phyloP scores from a whole-genome alignment of 2,888 invertebrate genomes.

The Achlya flavicornis region DNA sequence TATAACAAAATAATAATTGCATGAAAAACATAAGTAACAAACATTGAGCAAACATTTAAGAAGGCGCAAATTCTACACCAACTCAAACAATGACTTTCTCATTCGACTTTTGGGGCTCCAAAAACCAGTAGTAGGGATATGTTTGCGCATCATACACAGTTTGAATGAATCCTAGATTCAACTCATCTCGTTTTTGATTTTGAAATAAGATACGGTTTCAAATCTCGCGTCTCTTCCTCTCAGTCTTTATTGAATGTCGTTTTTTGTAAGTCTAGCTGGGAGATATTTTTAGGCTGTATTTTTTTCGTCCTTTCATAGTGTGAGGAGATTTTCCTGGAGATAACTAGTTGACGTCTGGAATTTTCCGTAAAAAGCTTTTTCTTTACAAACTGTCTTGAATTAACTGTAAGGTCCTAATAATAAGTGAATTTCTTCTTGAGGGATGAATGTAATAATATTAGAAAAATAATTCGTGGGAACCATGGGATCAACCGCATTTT shows the following conservation, averaged over 20 bases:
- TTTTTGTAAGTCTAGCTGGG: constrained; percentile 33
- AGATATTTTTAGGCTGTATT: constrained; percentile 25
- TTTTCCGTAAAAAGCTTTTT: not conserved
- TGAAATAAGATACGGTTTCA: constrained; percentile 71
- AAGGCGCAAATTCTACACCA: not conserved
- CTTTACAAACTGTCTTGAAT: not conserved
- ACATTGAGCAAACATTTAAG: not conserved
- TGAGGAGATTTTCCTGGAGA: not conserved
- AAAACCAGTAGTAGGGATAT: constrained; percentile 37
- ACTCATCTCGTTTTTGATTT: constrained; percentile 61
- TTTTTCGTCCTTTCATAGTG: constrained; percentile 15
- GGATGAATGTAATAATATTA: too few relatives aligned
- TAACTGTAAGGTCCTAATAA: not conserved
- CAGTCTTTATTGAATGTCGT: constrained; percentile 48
- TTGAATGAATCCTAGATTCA: constrained; percentile 50
- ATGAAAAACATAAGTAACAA: too few relatives aligned
- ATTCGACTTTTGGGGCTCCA: constrained; percentile 17
- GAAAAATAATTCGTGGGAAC: too few relatives aligned
- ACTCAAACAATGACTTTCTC: not conserved
- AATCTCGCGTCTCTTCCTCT: constrained; percentile 50
- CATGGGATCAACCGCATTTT: too few relatives aligned
- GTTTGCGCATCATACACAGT: constrained; percentile 44
- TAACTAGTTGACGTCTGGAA: constrained; percentile 2
- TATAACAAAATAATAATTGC: too few relatives aligned
- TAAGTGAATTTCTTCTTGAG: too few relatives aligned